phyloP scores from a whole-genome alignment of 2,797 vertebrate genomes.

The Anabacerthia variegaticeps region DNA sequence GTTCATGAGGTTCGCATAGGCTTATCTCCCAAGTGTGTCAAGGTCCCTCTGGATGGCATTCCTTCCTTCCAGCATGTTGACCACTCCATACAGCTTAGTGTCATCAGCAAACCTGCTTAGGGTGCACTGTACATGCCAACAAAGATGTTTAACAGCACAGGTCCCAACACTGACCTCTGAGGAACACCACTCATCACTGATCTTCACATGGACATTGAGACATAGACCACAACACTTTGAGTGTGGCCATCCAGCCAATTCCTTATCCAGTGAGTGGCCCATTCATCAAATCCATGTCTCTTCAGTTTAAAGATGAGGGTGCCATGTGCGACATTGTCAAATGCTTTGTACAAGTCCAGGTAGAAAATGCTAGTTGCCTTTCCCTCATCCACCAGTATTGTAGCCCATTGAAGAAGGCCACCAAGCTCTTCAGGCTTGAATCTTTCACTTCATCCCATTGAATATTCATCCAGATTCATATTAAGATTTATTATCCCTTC shows the following conservation, averaged over 20 bases:
- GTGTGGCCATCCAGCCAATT: background rate
- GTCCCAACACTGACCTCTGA: background rate
- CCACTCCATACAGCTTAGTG: background rate
- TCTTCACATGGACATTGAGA: background rate
- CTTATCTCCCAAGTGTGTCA: background rate
- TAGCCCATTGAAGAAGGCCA: background rate
- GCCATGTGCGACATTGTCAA: background rate
- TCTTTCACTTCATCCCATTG: background rate
- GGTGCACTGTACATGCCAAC: background rate
- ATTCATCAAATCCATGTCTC: background rate
- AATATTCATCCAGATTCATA: background rate
- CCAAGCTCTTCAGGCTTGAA: background rate
- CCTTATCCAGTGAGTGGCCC: background rate
- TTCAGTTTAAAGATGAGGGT: background rate
- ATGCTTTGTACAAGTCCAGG: background rate
- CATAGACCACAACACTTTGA: rapidly evolving
- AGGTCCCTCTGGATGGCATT: background rate
- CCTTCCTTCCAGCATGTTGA: background rate
- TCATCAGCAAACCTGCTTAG: background rate
- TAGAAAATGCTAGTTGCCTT: background rate
- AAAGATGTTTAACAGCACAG: background rate
- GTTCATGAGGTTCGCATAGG: background rate
- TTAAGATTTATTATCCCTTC: background rate
- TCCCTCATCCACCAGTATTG: background rate
- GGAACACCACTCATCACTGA: background rate